Base-by-base conservation (phyloP, 2,113 vertebrate genomes). In the Oenanthe melanoleuca region DNA sequence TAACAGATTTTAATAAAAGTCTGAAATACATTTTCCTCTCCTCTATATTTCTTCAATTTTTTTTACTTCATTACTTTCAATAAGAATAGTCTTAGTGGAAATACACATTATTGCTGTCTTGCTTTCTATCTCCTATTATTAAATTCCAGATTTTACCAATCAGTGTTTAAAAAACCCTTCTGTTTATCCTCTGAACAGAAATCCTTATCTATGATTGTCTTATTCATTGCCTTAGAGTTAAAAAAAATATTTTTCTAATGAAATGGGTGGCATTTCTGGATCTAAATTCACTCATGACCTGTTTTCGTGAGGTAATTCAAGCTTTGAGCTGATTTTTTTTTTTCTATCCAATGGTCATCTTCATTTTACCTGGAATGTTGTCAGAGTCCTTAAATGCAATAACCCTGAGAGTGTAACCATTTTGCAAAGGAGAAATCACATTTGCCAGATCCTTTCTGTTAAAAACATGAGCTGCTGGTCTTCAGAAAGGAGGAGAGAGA, bases 171-270 rank as follows among this genome's bases (percentile, higher is more conserved):
- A 64, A 64, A 59, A 56, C 65, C 21, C 26, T 52, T 50, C n/a
- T 84, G 2, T 44, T 83, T 45, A 29, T 47, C 87, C 60, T 80
- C 33, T 66, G 65, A 86, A 66, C 34, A 64, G 63, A n/a, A 59
- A 61, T 49, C 34, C 25, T 65, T 75, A 45, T 71, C 52, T 80
- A 10, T 21, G 15, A 84, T 81, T 86, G 25, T 80, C 82, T 78
- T 95, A 89, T 94, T 95, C 90, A 67, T 96, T 94, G 67, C 80
- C 75, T 93, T 91, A 75, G 56, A 87, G 47, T 61, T 44, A 24
- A 50, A 90, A 72, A 59, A 69, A 72, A 22, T 89, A 61, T 88
- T 94, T 88, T 95, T 86, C 57, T 70, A 40, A 18, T 44, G n/a
- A 80, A 64, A 84, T 81, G 44, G 42, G 49, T 63, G 75, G 70